Base-by-base conservation (phyloP, 1,140 invertebrate species). In the Spodoptera litura region DNA sequence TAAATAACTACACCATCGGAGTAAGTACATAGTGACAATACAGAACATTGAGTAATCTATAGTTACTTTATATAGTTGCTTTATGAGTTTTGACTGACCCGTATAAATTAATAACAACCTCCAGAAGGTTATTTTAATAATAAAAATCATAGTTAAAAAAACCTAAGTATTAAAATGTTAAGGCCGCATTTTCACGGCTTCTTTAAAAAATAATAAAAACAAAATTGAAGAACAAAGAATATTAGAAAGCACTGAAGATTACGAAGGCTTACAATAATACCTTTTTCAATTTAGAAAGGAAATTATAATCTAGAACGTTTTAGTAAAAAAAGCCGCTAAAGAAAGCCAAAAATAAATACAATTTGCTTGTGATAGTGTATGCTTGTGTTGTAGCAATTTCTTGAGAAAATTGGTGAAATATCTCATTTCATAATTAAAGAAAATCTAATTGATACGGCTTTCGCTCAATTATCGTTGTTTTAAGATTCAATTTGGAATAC, bases 301-400 rank as follows among this genome's bases (percentile, higher is more conserved):
- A 66, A 66, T 66, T 66, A 66, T 44, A 66, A 66, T 66, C 38
- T 11, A 8, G 61, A 20, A 12, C 4, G 38, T 2, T 64, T 49
- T 44, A 20, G 15, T 66, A 38, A 20, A 20, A 66, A 66, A 56
- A 56, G 8, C 20, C 20, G n/a, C 56, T 27, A 11, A 9, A 27
- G 25, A 31, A 59, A 31, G 4, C 10, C 3, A 62, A 62, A 62
- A 62, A 15, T n/a, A 38, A n/a, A 38, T 5, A n/a, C 59, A 62
- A 38, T 64, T 0, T 15, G 15, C 38, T 44, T 20, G 44, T 64
- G 3, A 31, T 44, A 55, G 52, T 13, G 4, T 13, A 35, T 31
- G 31, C 31, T 13, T 58, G 15, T 58, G 55, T 31, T 15, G 9
- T 27, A 38, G 8, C 58, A 61, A 11, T 61, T 35, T 49, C n/a